Conservation (phyloP, 2,888 invertebrate genomes). For the Galeopsomyia nigrocyanea region DNA sequence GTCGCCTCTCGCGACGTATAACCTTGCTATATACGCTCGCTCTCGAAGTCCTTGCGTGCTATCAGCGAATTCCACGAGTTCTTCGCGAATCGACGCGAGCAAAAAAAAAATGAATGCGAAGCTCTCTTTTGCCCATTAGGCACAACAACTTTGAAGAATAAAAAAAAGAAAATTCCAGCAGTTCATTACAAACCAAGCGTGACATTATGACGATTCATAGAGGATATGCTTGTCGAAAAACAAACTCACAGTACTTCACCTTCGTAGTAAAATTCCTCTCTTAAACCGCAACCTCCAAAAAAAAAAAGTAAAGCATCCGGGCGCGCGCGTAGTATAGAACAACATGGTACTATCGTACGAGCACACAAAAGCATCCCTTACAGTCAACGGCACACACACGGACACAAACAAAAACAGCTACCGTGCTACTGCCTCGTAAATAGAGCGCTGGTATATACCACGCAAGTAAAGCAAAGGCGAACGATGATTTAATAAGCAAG, state of each 20-base stretch:
- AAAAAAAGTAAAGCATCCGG: not conserved
- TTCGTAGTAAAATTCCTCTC: too few relatives aligned
- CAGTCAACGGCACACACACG: too few relatives aligned
- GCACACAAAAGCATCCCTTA: too few relatives aligned
- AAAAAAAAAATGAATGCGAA: constrained; percentile 4
- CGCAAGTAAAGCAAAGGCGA: constrained; percentile 15
- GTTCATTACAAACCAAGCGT: too few relatives aligned
- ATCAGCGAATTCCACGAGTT: constrained; percentile 39
- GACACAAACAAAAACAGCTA: too few relatives aligned
- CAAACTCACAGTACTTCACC: too few relatives aligned
- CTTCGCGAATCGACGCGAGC: constrained; percentile 21
- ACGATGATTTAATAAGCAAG: constrained; percentile 45
- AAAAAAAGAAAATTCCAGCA: not conserved
- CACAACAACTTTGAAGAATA: not conserved
- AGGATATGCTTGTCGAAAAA: too few relatives aligned
- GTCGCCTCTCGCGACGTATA: not conserved
- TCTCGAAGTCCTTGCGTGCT: constrained; percentile 35
- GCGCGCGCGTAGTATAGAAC: not conserved
- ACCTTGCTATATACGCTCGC: not conserved
- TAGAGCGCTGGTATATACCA: not conserved
- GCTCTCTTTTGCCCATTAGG: not conserved
- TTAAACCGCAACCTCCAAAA: too few relatives aligned
- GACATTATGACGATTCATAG: too few relatives aligned
- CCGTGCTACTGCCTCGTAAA: constrained; percentile 16
- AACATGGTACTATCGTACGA: too few relatives aligned